Evolutionary conservation across 2,888 invertebrate genomes (phyloP), one percentile per base, ranked within the genome.

Genomic region (Drosophila quinaria): DNA sequence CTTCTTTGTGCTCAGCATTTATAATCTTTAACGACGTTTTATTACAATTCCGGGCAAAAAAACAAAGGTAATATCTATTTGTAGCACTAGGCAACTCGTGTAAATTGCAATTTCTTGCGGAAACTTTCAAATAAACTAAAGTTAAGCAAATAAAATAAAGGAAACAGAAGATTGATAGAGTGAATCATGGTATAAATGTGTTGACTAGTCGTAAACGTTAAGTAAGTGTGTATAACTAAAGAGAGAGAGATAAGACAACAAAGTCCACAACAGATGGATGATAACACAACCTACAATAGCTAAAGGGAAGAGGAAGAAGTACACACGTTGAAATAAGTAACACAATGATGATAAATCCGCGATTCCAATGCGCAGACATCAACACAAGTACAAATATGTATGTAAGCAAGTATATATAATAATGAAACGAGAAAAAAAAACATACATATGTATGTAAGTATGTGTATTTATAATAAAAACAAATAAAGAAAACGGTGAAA

Each of bases 331-430:
- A 55, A 60, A 37, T 47, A 37, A 47, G 47, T 44, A 56, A 42
- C 44, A 46, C 66, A 62, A 33, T 9, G 29, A 37, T 80, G 68
- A 80, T 80, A 69, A 80, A 78, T 80, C 80, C 69, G 55, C 68
- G 29, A 46, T 73, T 64, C 39, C 56, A 64, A 80, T 78, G 78
- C 78, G 47, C 31, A 58, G 52, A 65, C 78, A 75, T 49, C 37
- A 58, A 65, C 77, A 63, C 77, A 63, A 58, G 46, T 51, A 75
- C 55, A 73, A 41, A 58, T 15, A 50, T 13, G 8, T 6, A 29
- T 29, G 8, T 29, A 8, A 8, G 29, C 8, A 29, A 29, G 29
- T 29, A 22, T 4, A 22, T 4, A 29, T 29, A 47, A 35, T 17
- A 37, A n/a, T 39, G 35, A 13, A 50, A 15, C 50, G 4, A 66